Evolutionary conservation across 2,888 invertebrate genomes (phyloP).

Genomic region (Oscheius onirici): DNA sequence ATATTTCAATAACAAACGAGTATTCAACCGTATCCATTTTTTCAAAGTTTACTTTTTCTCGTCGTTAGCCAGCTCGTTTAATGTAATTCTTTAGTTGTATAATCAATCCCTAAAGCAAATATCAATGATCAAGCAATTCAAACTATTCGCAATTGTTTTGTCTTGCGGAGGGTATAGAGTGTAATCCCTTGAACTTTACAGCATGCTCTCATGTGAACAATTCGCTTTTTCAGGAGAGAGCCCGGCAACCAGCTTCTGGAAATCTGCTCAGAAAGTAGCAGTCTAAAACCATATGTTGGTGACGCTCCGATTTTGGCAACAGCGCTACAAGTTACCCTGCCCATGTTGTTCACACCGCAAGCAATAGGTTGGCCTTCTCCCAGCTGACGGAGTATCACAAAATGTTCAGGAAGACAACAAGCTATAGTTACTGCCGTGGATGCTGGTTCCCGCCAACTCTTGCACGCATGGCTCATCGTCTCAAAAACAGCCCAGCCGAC

Average conservation of each 20-base stretch:
- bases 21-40: too few relatives aligned
- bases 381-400: too few relatives aligned
- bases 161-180: constrained; percentile 21
- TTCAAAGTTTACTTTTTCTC: too few relatives aligned
- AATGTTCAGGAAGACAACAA: constrained; percentile 19
- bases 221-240: constrained; percentile 23
- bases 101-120: background rate
- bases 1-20: too few relatives aligned
- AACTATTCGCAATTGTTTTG: background rate
- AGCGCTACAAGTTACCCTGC: constrained; percentile 28
- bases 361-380: constrained; percentile 4
- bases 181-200: constrained; percentile 26
- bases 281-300: background rate
- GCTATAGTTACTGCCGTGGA: constrained; percentile 25
- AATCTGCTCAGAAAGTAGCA: constrained; percentile 10
- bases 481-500: constrained; percentile 28
- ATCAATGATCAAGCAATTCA: background rate
- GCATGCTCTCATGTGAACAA: constrained; percentile 11
- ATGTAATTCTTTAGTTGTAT: background rate
- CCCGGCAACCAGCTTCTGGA: constrained; percentile 29
- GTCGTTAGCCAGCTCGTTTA: background rate
- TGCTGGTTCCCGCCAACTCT: constrained; percentile 13
- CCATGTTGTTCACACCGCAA: constrained; percentile 26
- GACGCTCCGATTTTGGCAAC: constrained; percentile 20
- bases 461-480: constrained; percentile 28